phyloP scores from a whole-genome alignment of 1,140 invertebrate genomes.

The Prorops nasuta region DNA sequence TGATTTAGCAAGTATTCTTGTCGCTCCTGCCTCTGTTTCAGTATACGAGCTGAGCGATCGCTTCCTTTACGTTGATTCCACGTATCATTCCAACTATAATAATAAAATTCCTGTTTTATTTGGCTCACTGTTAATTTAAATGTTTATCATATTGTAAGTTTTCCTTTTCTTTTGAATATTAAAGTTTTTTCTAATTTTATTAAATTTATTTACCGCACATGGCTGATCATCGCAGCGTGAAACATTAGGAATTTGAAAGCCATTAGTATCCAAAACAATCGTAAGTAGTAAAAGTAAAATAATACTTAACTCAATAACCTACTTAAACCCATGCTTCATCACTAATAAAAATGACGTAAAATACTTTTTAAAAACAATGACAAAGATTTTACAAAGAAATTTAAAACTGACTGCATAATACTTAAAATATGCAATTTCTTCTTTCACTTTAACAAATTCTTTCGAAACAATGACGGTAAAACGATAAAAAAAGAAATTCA shows the following conservation, averaged over 20 bases:
- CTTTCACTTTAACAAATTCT: too few species aligned
- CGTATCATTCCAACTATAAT: slow-evolving; percentile 49
- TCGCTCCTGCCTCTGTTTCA: slow-evolving; percentile 31
- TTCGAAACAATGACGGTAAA: too few species aligned
- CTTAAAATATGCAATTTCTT: not conserved
- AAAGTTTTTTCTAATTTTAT: not conserved
- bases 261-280: slow-evolving; percentile 38
- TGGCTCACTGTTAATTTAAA: too few species aligned
- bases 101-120: not conserved
- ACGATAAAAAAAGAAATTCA: too few species aligned
- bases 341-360: slow-evolving; percentile 2
- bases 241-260: slow-evolving; percentile 51
- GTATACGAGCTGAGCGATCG: slow-evolving; percentile 28
- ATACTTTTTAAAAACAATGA: too few species aligned
- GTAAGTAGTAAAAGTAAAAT: slow-evolving; percentile 11
- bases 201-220: slow-evolving; percentile 44
- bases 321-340: slow-evolving; percentile 3
- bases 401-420: not conserved
- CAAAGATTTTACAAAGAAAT: slow-evolving; percentile 6
- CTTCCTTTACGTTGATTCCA: slow-evolving; percentile 37
- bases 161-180: not conserved
- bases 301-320: slow-evolving; percentile 19
- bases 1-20: slow-evolving; percentile 15
- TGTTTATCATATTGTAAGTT: not conserved
- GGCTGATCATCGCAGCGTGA: slow-evolving; percentile 55